Evolutionary conservation across 2,888 invertebrate species (phyloP).

Genomic region (Congeria kusceri): DNA sequence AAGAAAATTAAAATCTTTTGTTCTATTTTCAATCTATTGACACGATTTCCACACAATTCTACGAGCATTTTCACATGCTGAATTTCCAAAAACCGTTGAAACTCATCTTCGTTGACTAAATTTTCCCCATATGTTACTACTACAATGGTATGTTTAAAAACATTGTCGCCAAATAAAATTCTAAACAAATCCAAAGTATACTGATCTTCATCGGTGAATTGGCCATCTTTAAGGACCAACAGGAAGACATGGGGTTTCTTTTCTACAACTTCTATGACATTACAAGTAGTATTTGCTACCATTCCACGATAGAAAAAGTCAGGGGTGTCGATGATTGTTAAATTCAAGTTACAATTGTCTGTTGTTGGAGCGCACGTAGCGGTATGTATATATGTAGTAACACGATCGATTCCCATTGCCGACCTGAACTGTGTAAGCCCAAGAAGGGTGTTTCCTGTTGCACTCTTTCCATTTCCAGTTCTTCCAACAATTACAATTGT

Average conservation of each 20-base stretch:
- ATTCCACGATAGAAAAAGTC: slow-evolving; percentile 4
- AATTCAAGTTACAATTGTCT: too few species aligned
- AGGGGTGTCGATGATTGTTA: slow-evolving; percentile 9
- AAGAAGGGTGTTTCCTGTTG: slow-evolving; percentile 13
- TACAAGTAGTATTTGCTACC: not conserved
- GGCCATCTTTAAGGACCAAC: slow-evolving; percentile 1
- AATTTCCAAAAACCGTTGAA: not conserved
- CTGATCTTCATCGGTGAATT: slow-evolving; percentile 13
- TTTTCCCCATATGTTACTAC: slow-evolving; percentile 21
- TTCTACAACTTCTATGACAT: not conserved
- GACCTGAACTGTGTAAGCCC: not conserved
- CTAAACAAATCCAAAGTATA: slow-evolving; percentile 18
- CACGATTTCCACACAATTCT: too few species aligned
- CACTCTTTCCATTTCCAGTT: slow-evolving; percentile 20
- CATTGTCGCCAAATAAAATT: slow-evolving; percentile 14
- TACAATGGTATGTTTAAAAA: slow-evolving; percentile 20
- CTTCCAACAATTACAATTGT: slow-evolving; percentile 5
- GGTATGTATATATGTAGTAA: not conserved
- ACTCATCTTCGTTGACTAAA: not conserved
- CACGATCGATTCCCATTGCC: not conserved
- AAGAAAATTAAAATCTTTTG: too few species aligned
- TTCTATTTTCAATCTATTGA: too few species aligned
- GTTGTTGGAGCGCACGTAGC: too few species aligned
- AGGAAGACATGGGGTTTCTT: slow-evolving; percentile 15
- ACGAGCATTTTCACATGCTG: too few species aligned